Conservation (phyloP, 2,113 vertebrate genomes). For the Neogobius melanostomus region DNA sequence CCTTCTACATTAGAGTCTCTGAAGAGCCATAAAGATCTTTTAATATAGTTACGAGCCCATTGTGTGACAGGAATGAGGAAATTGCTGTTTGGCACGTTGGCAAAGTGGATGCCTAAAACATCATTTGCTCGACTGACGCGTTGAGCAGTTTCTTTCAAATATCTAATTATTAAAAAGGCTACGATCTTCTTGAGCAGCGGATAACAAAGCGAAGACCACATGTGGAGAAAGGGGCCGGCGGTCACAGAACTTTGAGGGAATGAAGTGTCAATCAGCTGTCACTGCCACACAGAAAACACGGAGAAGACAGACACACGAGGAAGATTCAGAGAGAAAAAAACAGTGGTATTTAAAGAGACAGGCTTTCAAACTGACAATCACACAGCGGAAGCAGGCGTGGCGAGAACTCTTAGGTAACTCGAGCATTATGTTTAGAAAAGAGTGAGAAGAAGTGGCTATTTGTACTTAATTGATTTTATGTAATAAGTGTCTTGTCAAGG, state of each 20-base stretch:
- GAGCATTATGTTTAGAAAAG: too few species aligned
- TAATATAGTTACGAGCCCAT: background rate
- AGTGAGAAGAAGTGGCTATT: too few species aligned
- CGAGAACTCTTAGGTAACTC: too few species aligned
- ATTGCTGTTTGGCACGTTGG: too few species aligned
- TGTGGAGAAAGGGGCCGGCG: background rate
- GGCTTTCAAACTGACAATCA: background rate
- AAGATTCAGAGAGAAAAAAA: background rate
- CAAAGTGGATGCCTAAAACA: too few species aligned
- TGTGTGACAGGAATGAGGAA: background rate
- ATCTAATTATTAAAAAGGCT: too few species aligned
- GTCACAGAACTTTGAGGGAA: background rate
- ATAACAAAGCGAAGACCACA: too few species aligned
- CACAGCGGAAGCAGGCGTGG: background rate
- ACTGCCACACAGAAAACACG: background rate
- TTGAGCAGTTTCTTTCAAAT: too few species aligned
- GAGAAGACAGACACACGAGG: background rate
- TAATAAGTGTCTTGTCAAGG: too few species aligned
- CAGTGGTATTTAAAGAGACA: background rate
- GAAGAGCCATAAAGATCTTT: background rate
- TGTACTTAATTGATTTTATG: too few species aligned
- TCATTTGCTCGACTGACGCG: too few species aligned
- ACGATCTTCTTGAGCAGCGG: too few species aligned
- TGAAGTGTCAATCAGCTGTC: background rate
- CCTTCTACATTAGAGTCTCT: slow-evolving; percentile 33